A percentile compares a stretch with the other conserved stretches of the same genome.
Conservation (phyloP, 2,888 invertebrate species). For the Brachyptera putata region DNA sequence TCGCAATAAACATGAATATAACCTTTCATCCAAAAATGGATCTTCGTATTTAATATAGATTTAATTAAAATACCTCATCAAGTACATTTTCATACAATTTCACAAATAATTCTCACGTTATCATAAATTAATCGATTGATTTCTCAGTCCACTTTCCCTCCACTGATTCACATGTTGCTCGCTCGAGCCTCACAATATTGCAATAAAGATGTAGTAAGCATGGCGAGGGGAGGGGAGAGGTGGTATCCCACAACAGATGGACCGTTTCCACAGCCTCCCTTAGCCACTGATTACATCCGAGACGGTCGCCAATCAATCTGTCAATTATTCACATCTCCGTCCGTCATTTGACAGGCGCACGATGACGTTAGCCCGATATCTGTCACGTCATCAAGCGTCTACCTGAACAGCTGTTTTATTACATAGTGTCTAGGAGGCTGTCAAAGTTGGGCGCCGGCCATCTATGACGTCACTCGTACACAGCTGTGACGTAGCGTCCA, state of each 20-base stretch:
- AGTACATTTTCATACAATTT: too few species aligned
- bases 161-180: too few species aligned
- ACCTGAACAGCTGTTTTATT: neutral
- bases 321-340: neutral
- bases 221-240: too few species aligned
- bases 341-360: neutral
- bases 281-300: neutral
- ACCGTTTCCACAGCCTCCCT: constrained; percentile 1
- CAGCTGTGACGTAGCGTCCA: neutral
- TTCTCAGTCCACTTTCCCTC: too few species aligned
- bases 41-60: too few species aligned
- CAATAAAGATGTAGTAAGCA: constrained; percentile 3
- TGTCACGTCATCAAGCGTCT: neutral
- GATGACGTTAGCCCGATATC: neutral
- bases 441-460: neutral
- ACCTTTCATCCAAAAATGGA: too few species aligned
- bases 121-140: too few species aligned
- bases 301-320: neutral
- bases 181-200: neutral
- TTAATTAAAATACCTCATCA: too few species aligned
- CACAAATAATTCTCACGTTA: too few species aligned
- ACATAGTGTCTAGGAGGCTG: neutral
- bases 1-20: too few species aligned
- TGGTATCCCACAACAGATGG: neutral
- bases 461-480: neutral